phyloP scores from a whole-genome alignment of 2,797 vertebrate genomes.

The Podarcis lilfordi region DNA sequence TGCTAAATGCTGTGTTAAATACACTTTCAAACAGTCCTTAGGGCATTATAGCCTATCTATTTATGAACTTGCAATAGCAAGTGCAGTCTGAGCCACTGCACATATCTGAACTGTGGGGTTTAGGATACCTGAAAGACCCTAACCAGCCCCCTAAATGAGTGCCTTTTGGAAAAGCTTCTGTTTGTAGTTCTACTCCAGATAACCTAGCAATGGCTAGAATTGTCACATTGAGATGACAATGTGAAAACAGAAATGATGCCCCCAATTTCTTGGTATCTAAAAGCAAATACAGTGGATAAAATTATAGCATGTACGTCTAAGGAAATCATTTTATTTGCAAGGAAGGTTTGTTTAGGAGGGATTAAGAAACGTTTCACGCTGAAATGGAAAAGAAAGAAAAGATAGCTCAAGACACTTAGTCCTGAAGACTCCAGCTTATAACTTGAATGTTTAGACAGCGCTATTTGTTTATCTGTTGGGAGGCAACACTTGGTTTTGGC shows the following conservation, averaged over 20 bases:
- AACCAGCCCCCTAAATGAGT: background rate
- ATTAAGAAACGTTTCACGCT: background rate
- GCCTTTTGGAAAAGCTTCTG: background rate
- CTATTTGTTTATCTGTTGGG: conserved; percentile 26
- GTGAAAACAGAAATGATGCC: background rate
- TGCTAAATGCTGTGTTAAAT: background rate
- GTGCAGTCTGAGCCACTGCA: background rate
- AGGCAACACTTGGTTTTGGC: conserved; percentile 48
- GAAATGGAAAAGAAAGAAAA: conserved; percentile 10
- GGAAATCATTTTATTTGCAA: background rate
- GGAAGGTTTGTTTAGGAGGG: conserved; percentile 11
- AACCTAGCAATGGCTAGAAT: background rate
- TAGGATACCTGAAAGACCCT: background rate
- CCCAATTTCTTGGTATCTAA: background rate
- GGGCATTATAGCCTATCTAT: too few species aligned
- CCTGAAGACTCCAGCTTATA: background rate
- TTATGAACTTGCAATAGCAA: background rate
- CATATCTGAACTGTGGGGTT: background rate
- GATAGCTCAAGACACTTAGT: background rate
- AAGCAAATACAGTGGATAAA: background rate
- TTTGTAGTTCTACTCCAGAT: background rate
- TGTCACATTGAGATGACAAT: background rate
- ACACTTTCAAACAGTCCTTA: background rate
- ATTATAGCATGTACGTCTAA: background rate
- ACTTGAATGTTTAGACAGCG: background rate